phyloP scores from a whole-genome alignment of 2,113 vertebrate species.

The Platysternon megacephalum region DNA sequence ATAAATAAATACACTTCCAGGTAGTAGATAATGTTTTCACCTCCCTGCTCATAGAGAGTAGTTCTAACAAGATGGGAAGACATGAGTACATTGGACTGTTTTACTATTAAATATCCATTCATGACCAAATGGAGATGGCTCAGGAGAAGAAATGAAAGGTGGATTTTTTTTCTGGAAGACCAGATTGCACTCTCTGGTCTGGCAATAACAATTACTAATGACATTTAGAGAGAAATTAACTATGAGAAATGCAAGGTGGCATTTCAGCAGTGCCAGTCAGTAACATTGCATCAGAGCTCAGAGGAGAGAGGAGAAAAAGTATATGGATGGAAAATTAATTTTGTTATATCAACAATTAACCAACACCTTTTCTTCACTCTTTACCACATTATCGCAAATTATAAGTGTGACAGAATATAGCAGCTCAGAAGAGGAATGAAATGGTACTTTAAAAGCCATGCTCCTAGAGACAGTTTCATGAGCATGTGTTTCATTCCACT shows the following conservation, averaged over 20 bases:
- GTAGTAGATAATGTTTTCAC: too few species aligned
- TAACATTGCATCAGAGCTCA: conserved; percentile 66
- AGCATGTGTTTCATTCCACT: not conserved
- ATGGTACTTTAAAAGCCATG: not conserved
- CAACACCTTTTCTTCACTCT: conserved; percentile 47
- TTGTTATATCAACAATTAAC: conserved; percentile 77
- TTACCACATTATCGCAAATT: conserved; percentile 33
- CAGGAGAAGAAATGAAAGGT: conserved; percentile 53
- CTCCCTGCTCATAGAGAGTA: too few species aligned
- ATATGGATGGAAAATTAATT: conserved; percentile 77
- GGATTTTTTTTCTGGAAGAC: conserved; percentile 62
- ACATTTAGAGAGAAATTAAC: conserved; percentile 85
- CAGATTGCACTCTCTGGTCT: conserved; percentile 67
- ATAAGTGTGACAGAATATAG: conserved; percentile 39
- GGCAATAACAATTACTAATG: conserved; percentile 84
- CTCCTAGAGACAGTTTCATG: not conserved
- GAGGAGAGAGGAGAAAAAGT: conserved; percentile 62
- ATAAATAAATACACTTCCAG: not conserved
- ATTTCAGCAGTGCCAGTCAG: conserved; percentile 78
- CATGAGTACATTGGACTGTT: not conserved
- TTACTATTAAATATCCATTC: conserved; percentile 5
- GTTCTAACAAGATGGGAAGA: too few species aligned
- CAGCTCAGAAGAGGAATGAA: conserved; percentile 26
- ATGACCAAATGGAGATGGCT: conserved; percentile 40
- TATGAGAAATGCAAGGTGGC: conserved; percentile 84